These are phyloP conservation scores for Arbacia lixula DNA, from an alignment of 53 echinoderm and acorn worm genomes.

Conservation along the genomic window DNA sequence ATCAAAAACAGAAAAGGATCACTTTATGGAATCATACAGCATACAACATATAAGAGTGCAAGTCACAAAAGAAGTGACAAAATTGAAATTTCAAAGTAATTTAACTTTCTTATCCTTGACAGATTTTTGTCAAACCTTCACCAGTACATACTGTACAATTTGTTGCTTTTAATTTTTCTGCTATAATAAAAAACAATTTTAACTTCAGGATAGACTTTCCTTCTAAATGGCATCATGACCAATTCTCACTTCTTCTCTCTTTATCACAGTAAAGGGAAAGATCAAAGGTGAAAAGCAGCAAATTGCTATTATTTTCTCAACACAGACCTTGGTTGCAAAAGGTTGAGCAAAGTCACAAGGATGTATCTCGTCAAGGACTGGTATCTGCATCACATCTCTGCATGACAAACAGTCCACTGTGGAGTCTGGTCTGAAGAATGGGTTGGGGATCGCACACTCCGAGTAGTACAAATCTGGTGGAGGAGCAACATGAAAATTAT, in stretches of 20 bases:
- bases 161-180: too few species aligned
- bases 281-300: background rate
- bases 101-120: too few species aligned
- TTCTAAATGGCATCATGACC: background rate
- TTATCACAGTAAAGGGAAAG: background rate
- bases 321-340: slow-evolving; percentile 7
- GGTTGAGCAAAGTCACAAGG: background rate
- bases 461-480: slow-evolving; percentile 16
- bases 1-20: too few species aligned
- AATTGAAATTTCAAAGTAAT: too few species aligned
- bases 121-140: too few species aligned
- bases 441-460: slow-evolving; percentile 28
- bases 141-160: too few species aligned
- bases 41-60: too few species aligned
- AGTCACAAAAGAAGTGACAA: too few species aligned
- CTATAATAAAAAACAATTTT: too few species aligned
- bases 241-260: background rate
- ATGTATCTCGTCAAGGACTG: background rate
- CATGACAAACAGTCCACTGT: slow-evolving; percentile 8
- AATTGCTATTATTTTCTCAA: background rate
- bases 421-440: background rate
- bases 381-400: background rate
- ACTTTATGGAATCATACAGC: too few species aligned
- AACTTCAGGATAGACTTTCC: background rate
- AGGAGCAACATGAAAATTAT: background rate